phyloP scores from a whole-genome alignment of 2,888 invertebrate genomes.

The Drosophila pseudotalamancana region DNA sequence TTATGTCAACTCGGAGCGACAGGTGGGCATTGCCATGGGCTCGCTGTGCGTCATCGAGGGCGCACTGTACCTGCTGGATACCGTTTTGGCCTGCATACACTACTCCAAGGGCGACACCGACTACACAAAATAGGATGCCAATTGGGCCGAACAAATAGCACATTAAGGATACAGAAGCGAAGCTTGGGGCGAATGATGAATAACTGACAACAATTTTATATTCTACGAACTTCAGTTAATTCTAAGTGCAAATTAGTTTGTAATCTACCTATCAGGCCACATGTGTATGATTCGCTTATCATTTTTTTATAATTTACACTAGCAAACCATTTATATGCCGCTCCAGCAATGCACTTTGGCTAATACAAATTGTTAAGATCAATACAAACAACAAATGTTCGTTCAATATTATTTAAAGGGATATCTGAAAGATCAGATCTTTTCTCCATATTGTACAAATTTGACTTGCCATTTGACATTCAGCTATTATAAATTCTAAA shows the following conservation, averaged over 20 bases:
- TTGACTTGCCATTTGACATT: background rate
- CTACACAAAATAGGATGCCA: conserved; percentile 53
- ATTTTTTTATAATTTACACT: conserved; percentile 18
- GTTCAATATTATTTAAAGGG: background rate
- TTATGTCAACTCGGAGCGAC: conserved; percentile 90
- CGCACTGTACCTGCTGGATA: conserved; percentile 92
- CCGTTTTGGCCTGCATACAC: conserved; percentile 90
- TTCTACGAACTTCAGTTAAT: conserved; percentile 40
- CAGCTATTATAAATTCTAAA: conserved; percentile 16
- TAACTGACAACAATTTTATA: conserved; percentile 37
- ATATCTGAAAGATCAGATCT: background rate
- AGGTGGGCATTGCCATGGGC: conserved; percentile 92
- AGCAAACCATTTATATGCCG: conserved; percentile 9
- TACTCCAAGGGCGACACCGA: conserved; percentile 87
- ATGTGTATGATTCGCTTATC: conserved; percentile 12
- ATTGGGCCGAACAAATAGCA: background rate
- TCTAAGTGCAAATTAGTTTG: conserved; percentile 76
- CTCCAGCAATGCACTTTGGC: conserved; percentile 20
- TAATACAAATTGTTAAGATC: conserved; percentile 18
- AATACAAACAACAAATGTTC: conserved; percentile 3
- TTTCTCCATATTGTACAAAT: background rate
- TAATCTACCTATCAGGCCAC: conserved; percentile 38
- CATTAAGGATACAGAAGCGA: conserved; percentile 6
- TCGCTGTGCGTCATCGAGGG: conserved; percentile 92
- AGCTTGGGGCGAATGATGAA: conserved; percentile 52